A percentile compares a stretch with the other conserved stretches of the same genome.
Evolutionary conservation across 2,797 vertebrate species (phyloP).

Genomic region (Siniperca undulata): DNA sequence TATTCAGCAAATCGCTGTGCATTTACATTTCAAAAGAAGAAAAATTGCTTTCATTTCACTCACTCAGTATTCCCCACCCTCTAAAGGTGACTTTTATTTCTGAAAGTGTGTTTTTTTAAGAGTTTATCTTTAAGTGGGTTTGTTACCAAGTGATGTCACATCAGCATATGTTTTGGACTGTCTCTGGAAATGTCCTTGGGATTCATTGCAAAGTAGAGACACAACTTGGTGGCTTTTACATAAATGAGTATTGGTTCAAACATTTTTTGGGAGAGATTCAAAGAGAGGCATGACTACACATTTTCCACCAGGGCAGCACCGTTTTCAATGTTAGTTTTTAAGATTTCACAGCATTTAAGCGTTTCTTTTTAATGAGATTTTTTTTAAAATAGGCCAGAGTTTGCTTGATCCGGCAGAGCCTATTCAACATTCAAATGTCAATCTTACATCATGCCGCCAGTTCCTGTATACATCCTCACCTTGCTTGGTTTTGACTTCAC

Average conservation of each 20-base stretch:
- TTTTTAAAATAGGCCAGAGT: slow-evolving; percentile 6
- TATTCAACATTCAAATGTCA: slow-evolving; percentile 26
- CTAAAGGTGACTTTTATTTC: slow-evolving; percentile 83
- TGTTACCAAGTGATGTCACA: slow-evolving; percentile 73
- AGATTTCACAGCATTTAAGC: slow-evolving; percentile 11
- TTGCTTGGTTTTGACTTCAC: slow-evolving; percentile 19
- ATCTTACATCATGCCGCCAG: background rate
- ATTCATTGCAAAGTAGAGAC: slow-evolving; percentile 57
- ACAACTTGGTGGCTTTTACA: slow-evolving; percentile 65
- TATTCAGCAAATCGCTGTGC: slow-evolving; percentile 89
- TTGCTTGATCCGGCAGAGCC: slow-evolving; percentile 33
- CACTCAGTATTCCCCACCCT: slow-evolving; percentile 59
- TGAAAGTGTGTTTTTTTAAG: slow-evolving; percentile 78
- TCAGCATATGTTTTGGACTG: slow-evolving; percentile 69
- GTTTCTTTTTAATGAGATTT: slow-evolving; percentile 29
- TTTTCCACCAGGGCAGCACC: slow-evolving; percentile 12
- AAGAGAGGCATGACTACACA: slow-evolving; percentile 20
- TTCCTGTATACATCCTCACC: slow-evolving; percentile 7
- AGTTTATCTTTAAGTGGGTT: slow-evolving; percentile 81
- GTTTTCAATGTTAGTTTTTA: slow-evolving; percentile 19
- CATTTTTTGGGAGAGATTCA: slow-evolving; percentile 33
- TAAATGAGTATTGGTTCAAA: slow-evolving; percentile 52
- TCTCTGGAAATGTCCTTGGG: slow-evolving; percentile 72
- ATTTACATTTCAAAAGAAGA: slow-evolving; percentile 94
- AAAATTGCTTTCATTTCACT: slow-evolving; percentile 90